Base-by-base conservation (phyloP, 2,797 vertebrate species). In the Peromyscus aztecus region DNA sequence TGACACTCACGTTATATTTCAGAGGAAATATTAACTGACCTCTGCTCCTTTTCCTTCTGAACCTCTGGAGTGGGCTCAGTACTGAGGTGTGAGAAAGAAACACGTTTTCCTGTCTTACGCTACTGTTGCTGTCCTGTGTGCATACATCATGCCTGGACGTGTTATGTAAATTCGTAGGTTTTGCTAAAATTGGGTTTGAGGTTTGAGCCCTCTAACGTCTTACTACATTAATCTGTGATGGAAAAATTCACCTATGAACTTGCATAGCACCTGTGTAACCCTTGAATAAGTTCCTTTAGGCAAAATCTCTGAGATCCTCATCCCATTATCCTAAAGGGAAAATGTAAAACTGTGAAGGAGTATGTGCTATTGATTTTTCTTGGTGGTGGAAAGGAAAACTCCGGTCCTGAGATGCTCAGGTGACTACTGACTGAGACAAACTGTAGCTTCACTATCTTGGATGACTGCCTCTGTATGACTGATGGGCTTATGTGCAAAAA, bases 191-290 rank as follows among this genome's bases (percentile, higher is more conserved):
- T 52, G 24, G 21, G 12, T 69, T 52, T 86, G 43, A 69, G 23
- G 31, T 69, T 52, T 69, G 46, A 10, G 13, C 46, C 29, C 27
- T 49, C 31, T 49, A 49, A 23, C 17, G 4, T 65, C 16, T 23
- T 67, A 85, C 11, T n/a, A 37, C 63, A 52, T 69, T 69, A 69
- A 37, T 52, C 21, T 3, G 13, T 37, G 63, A 69, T 27, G 7
- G 23, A 69, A 69, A 80, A 86, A 37, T 49, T 10, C 23, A 69
- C 21, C 1, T 37, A 27, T 2, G 29, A 5, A 31, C 29, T 13
- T 65, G 3, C 11, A 46, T 49, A 21, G 31, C 3, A 67, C 6
- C 12, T 2, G 0, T 14, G 11, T 12, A 31, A 19, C 6, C 40
- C 1, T 24, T 59, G 31, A 40, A 49, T 31, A 9, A 21, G 2